Evolutionary conservation across 2,888 invertebrate species (phyloP).

Genomic region (Pyrochroa serraticornis): DNA sequence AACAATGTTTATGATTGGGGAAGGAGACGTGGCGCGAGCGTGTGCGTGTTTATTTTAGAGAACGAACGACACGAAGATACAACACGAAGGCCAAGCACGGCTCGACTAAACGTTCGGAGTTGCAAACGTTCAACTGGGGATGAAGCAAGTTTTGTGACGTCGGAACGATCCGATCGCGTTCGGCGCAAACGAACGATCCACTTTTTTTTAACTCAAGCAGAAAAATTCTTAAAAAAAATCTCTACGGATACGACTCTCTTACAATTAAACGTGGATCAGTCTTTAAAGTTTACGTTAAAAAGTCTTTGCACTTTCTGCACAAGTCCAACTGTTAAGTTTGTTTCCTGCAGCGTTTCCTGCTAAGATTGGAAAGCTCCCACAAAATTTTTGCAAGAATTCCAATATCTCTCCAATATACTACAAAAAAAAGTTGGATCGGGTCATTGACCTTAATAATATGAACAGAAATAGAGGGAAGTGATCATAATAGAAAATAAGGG

Average conservation of each 20-base stretch:
- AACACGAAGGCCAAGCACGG: conserved; percentile 43
- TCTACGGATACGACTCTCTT: neutral
- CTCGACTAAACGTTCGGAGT: conserved; percentile 54
- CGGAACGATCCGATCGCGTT: conserved; percentile 5
- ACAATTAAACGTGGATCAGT: neutral
- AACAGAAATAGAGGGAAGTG: too few species aligned
- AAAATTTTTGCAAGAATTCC: too few species aligned
- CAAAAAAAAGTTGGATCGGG: too few species aligned
- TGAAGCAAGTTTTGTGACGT: conserved; percentile 33
- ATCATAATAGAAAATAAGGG: too few species aligned
- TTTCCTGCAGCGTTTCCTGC: too few species aligned
- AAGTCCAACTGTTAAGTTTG: too few species aligned
- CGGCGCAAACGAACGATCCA: neutral
- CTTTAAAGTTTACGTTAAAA: too few species aligned
- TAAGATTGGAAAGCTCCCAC: too few species aligned
- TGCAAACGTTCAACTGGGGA: conserved; percentile 44
- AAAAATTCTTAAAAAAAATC: neutral
- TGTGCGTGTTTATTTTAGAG: conserved; percentile 58
- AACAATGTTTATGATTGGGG: too few species aligned
- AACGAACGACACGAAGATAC: conserved; percentile 47
- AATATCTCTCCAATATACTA: too few species aligned
- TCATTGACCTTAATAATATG: too few species aligned
- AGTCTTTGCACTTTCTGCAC: too few species aligned
- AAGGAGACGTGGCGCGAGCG: conserved; percentile 1
- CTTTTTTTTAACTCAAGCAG: neutral